Conservation (phyloP, 2,888 invertebrate genomes). For the Synanthedon formicaeformis region DNA sequence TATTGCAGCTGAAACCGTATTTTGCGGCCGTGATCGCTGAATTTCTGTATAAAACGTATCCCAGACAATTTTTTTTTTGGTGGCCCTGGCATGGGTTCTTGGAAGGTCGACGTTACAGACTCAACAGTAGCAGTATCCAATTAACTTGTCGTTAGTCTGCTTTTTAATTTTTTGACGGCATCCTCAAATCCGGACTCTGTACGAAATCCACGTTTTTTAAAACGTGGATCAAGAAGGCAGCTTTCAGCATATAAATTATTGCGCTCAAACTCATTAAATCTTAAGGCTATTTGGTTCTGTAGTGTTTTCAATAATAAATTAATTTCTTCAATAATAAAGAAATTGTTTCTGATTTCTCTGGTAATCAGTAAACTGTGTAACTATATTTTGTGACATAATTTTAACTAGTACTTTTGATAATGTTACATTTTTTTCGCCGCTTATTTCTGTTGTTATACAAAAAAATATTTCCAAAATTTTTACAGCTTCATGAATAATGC, state of each 20-base stretch:
- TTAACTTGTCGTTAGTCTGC: background rate
- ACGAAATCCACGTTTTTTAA: background rate
- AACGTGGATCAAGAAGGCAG: background rate
- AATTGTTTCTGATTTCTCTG: background rate
- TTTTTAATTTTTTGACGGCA: background rate
- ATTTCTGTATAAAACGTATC: background rate
- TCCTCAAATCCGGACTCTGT: background rate
- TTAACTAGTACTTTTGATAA: slow-evolving; percentile 2
- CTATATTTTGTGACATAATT: background rate
- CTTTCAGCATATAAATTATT: background rate
- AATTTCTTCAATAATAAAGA: background rate
- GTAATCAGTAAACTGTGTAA: background rate
- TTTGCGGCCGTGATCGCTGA: background rate
- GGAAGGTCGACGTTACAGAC: too few species aligned
- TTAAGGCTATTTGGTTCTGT: background rate
- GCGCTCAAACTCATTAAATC: background rate
- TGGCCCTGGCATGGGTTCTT: too few species aligned
- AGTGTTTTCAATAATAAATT: background rate
- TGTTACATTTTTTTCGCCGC: slow-evolving; percentile 4
- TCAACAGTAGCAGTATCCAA: background rate
- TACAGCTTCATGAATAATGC: slow-evolving; percentile 3
- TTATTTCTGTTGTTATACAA: slow-evolving; percentile 3
- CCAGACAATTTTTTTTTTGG: background rate
- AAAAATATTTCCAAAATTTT: slow-evolving; percentile 5
- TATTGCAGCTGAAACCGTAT: background rate